Percentiles rank a stretch among this genome's conserved stretches.
These are phyloP conservation scores for Streblospio benedicti DNA, from an alignment of 1,140 invertebrate species.

Conservation along the genomic window DNA sequence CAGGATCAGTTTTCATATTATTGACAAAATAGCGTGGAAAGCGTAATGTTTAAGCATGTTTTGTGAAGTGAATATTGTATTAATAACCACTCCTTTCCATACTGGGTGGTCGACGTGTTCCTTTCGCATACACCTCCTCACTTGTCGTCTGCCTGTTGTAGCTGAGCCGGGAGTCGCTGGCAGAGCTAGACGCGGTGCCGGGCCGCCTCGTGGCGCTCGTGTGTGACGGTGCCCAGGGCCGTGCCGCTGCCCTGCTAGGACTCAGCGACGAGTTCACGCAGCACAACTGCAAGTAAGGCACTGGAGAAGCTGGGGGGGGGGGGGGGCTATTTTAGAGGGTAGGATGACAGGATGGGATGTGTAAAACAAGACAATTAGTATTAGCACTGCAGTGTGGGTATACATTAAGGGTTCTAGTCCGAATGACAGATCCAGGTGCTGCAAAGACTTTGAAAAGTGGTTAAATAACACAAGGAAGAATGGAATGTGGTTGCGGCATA, in stretches of 20 bases:
- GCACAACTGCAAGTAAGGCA: slow-evolving; percentile 27
- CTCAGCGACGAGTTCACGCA: slow-evolving; percentile 36
- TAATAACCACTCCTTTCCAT: background rate
- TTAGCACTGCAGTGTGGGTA: background rate
- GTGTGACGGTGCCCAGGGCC: slow-evolving; percentile 36
- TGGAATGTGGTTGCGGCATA: no score
- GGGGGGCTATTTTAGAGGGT: background rate
- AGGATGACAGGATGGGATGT: background rate
- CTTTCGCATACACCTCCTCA: background rate
- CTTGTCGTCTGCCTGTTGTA: slow-evolving; percentile 19
- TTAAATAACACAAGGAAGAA: no score
- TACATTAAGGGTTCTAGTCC: no score
- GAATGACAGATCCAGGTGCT: no score
- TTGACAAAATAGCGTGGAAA: no score
- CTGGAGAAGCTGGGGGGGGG: background rate
- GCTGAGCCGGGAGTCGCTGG: slow-evolving; percentile 31
- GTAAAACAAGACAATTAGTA: background rate
- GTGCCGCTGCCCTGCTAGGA: slow-evolving; percentile 29
- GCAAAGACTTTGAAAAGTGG: no score
- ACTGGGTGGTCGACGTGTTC: background rate
- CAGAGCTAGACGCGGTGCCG: slow-evolving; percentile 26
- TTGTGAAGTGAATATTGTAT: no score
- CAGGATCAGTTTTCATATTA: no score
- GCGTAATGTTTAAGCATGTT: no score
- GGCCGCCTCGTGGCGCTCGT: slow-evolving; percentile 35